phyloP scores from a whole-genome alignment of 2,888 invertebrate species.

The Choristoneura rosaceana region DNA sequence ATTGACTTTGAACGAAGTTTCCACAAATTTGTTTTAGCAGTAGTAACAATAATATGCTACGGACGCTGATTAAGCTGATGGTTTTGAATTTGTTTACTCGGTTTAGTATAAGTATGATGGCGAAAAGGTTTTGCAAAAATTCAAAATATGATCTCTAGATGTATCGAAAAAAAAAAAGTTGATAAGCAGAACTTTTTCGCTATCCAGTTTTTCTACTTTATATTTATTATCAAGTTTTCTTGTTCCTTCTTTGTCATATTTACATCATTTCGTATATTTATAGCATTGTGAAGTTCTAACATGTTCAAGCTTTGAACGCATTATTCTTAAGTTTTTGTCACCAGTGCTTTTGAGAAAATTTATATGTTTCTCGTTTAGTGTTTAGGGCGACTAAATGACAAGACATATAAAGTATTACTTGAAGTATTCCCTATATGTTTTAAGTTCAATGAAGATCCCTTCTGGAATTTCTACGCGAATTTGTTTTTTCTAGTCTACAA shows the following conservation, averaged over 20 bases:
- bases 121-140: slow-evolving; percentile 29
- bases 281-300: slow-evolving; percentile 45
- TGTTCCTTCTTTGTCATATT: slow-evolving; percentile 52
- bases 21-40: neutral
- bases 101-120: slow-evolving; percentile 44
- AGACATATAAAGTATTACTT: slow-evolving; percentile 79
- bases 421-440: slow-evolving; percentile 75
- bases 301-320: slow-evolving; percentile 34
- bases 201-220: slow-evolving; percentile 55
- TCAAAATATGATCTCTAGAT: slow-evolving; percentile 28
- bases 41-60: slow-evolving; percentile 1
- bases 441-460: slow-evolving; percentile 60
- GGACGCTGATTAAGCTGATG: slow-evolving; percentile 30
- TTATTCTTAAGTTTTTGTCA: slow-evolving; percentile 39
- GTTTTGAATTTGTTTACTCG: slow-evolving; percentile 56
- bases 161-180: slow-evolving; percentile 19
- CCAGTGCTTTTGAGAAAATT: slow-evolving; percentile 54
- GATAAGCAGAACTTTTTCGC: slow-evolving; percentile 52
- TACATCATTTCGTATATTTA: slow-evolving; percentile 40
- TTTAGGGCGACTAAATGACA: slow-evolving; percentile 85
- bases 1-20: neutral
- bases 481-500: slow-evolving; percentile 44
- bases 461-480: slow-evolving; percentile 53
- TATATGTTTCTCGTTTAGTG: slow-evolving; percentile 84
- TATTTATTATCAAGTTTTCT: slow-evolving; percentile 48